Percentiles rank a stretch among this genome's conserved stretches.
Conservation (phyloP, 2,797 vertebrate species). For the Arrhamphus sclerolepis region DNA sequence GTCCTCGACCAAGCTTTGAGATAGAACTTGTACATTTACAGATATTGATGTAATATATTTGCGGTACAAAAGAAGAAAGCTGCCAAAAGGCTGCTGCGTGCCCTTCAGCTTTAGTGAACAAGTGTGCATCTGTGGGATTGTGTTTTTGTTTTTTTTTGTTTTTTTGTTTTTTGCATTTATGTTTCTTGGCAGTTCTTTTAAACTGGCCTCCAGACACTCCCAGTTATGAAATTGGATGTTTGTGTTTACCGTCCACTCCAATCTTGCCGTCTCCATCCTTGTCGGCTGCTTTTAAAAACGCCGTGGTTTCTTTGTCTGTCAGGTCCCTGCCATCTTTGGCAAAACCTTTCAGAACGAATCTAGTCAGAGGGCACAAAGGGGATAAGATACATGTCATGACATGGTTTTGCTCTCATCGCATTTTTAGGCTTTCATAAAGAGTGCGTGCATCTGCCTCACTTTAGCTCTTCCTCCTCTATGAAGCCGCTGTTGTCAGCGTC, state of each 20-base stretch:
- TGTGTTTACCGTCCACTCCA: constrained; percentile 88
- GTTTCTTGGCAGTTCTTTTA: background rate
- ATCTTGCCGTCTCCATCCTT: constrained; percentile 98
- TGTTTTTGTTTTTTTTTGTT: no score
- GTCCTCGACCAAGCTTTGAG: no score
- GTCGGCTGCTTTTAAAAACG: constrained; percentile 90
- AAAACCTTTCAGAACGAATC: constrained; percentile 91
- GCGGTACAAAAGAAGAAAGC: background rate
- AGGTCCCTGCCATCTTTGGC: constrained; percentile 87
- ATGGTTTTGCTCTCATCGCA: background rate
- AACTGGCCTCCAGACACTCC: background rate
- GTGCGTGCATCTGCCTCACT: constrained; percentile 78
- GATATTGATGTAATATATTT: no score
- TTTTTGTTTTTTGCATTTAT: no score
- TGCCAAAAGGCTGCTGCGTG: background rate
- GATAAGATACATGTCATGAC: background rate
- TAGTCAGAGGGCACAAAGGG: constrained; percentile 47
- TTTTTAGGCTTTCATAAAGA: background rate
- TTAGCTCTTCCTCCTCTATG: constrained; percentile 95
- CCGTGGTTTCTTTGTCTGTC: constrained; percentile 91
- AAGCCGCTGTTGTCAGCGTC: constrained; percentile 94
- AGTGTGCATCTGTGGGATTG: background rate
- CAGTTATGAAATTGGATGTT: background rate
- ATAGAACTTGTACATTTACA: background rate
- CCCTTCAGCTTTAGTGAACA: background rate